Evolutionary conservation across 2,113 vertebrate species (phyloP), one percentile per base, ranked within the genome.

Genomic region (Phalacrocorax brasilianus): DNA sequence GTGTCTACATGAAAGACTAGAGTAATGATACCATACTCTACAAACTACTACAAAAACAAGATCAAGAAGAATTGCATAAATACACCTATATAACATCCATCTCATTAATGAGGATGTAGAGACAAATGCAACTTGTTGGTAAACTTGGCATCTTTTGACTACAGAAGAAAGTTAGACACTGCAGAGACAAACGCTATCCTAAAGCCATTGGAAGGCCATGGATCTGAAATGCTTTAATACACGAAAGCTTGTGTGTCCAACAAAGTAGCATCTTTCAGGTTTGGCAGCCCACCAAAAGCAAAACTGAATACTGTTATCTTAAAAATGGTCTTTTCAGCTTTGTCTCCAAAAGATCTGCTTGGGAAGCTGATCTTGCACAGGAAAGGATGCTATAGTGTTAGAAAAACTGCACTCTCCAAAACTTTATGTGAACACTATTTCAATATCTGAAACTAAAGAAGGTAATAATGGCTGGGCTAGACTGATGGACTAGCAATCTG

Each of bases 61-160:
- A 95, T 92, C 84, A 93, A 95, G 91, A 96, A 89, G 84, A 91
- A 95, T 91, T 92, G 81, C 89, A 97, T 96, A 96, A 95, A 93
- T 90, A 71, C 78, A 91, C 91, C 77, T 94, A 95, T 89, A 79
- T 88, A 96, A 58, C 89, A 93, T 75, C 70, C 45, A 84, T 91
- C 93, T 88, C 40, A 14, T 72, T 85, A 88, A 89, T 67, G 74
- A 91, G 89, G 94, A 74, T 5, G 19, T 42, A 73, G 73, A 97
- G 68, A 82, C 71, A 82, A 92, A 91, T 95, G 78, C 76, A 84
- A 33, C 66, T 74, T 80, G 28, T 62, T 81, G 83, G 87, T 85
- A 47, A 89, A 65, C 83, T 61, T 80, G 91, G 91, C 89, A 76
- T 78, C 81, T 96, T 91, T 94, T 89, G 95, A 78, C 86, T 88